Evolutionary conservation across 1,140 invertebrate genomes (phyloP), one percentile per base, ranked within the genome.

Genomic region (Eurytemora carolleeae): DNA sequence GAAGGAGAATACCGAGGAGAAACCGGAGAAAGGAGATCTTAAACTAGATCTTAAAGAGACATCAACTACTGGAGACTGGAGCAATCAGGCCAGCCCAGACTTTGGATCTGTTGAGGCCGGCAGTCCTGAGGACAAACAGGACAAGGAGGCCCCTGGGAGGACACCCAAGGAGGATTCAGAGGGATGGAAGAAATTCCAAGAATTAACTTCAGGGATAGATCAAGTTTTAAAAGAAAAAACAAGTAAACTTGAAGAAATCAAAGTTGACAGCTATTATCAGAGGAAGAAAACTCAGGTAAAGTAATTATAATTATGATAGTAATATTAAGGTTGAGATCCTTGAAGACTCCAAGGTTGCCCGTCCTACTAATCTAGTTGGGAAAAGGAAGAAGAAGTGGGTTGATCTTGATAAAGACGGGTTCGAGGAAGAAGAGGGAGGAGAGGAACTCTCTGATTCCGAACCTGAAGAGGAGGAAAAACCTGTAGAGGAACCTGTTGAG

Each of bases 331-430:
- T 44, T 44, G 31, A 44, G 31, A 44, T 44, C 31, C 31, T 44
- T 44, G 31, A 44, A 44, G 31, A 44, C n/a, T 44, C 31, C n/a
- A 44, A 44, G n/a, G 31, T 44, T 44, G 31, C 7, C 7, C 31
- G 31, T 12, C n/a, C 31, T 12, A n/a, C 7, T 12, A 44, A 44
- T 44, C 31, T 44, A 12, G 31, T 44, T 12, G 31, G 31, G n/a
- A 62, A 56, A 17, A 17, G 24, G 53, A 62, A 62, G 25, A 62
- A 57, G 53, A 22, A 24, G 52, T 62, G 60, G 60, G 60, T 57
- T 24, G 53, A 62, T 56, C 53, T 56, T 19, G 60, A 62, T 24
- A 17, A 24, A 16, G 55, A 56, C 16, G 55, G 52, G 15, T 62
- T 62, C 22, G 60, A 62, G n/a, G 60, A 62, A 18, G 24, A 23